Conservation (phyloP, 2,113 vertebrate genomes). For the Paedocypris sp. region DNA sequence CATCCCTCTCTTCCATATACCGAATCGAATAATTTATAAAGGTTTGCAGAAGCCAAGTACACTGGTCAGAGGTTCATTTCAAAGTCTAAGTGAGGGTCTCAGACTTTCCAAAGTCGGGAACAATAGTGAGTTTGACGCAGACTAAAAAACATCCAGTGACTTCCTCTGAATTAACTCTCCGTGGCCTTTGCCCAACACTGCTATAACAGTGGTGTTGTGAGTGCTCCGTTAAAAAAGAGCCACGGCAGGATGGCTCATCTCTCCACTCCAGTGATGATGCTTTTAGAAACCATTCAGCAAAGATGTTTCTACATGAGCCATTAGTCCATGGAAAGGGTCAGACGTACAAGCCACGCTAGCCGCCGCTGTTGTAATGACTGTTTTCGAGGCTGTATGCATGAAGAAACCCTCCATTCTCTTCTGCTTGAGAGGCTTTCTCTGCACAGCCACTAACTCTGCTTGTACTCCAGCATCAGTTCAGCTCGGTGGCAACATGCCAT, state of each 20-base stretch:
- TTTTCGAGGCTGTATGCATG: neutral
- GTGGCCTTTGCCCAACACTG: neutral
- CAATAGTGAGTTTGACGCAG: neutral
- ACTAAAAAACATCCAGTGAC: neutral
- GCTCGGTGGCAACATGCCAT: neutral
- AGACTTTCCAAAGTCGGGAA: neutral
- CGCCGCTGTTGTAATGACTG: neutral
- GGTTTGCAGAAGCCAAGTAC: neutral
- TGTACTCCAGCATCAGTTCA: constrained; percentile 1
- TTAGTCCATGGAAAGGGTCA: neutral
- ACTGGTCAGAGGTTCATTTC: neutral
- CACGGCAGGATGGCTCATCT: neutral
- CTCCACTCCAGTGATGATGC: neutral
- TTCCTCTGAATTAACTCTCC: neutral
- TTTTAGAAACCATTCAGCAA: constrained; percentile 4
- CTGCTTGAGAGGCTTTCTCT: neutral
- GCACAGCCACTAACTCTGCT: neutral
- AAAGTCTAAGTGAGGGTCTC: neutral
- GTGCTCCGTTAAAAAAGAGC: neutral
- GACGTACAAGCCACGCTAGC: neutral
- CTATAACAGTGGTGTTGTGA: neutral
- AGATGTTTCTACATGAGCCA: neutral
- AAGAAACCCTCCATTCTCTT: neutral
- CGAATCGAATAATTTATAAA: constrained; percentile 7
- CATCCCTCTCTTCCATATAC: neutral